Base-by-base conservation (phyloP, 2,888 invertebrate species). In the Branchellion lobata region DNA sequence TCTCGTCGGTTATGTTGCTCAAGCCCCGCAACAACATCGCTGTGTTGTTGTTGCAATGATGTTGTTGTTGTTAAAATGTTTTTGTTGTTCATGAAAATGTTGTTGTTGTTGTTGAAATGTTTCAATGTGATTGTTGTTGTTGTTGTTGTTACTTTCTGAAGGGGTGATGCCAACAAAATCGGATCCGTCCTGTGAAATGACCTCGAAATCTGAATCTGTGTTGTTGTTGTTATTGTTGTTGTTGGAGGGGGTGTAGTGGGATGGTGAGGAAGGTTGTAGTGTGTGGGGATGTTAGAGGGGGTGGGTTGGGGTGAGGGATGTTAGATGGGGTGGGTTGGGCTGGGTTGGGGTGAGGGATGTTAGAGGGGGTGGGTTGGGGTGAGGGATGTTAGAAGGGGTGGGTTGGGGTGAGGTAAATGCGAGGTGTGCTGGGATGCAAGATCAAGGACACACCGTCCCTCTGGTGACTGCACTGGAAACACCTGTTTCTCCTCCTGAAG, bases 391-490 rank as follows among this genome's bases (percentile, higher is more conserved):
- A n/a, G n/a, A n/a, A n/a, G n/a, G n/a, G n/a, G n/a, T n/a, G n/a
- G n/a, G n/a, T n/a, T n/a, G n/a, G n/a, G n/a, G n/a, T n/a, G n/a
- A n/a, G n/a, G n/a, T n/a, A n/a, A n/a, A n/a, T n/a, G n/a, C n/a
- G n/a, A n/a, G n/a, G n/a, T n/a, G n/a, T n/a, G n/a, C n/a, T n/a
- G n/a, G n/a, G n/a, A n/a, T n/a, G n/a, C n/a, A n/a, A n/a, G n/a
- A n/a, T n/a, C n/a, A n/a, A n/a, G n/a, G 47, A n/a, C 0, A 3
- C 27, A 79, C 79, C 79, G 57, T 72, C 47, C 34, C 61, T 79
- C 57, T 57, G 51, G 24, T 74, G 24, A 61, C 68, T 73, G 36
- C 79, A 79, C 31, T 74, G 73, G 79, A 79, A 79, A 53, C 79
- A 79, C 27, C 36, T 72, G 5, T 73, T 29, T 40, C 79, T 72